Conservation (phyloP, 2,797 vertebrate genomes). For the Cuculus canorus region DNA sequence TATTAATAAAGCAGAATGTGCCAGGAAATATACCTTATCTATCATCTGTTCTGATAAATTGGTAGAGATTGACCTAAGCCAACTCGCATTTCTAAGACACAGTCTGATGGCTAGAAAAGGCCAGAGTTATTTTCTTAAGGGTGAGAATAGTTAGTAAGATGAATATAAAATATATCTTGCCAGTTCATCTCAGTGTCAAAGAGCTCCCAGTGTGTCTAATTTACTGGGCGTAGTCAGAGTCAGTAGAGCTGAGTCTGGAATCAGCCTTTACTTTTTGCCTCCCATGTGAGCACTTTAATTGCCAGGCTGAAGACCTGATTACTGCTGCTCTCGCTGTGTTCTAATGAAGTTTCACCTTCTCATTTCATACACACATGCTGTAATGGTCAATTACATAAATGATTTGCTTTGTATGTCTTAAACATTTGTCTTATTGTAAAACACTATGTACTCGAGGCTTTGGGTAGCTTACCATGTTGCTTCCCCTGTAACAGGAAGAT, state of each 20-base stretch:
- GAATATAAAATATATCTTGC: not conserved
- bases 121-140: not conserved
- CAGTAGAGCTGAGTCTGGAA: not conserved
- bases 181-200: not conserved
- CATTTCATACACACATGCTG: not conserved
- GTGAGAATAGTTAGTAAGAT: not conserved
- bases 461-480: no score
- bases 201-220: not conserved
- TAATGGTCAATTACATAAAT: no score
- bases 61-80: not conserved
- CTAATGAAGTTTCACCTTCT: not conserved
- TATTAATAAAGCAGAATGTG: not conserved
- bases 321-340: not conserved
- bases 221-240: not conserved
- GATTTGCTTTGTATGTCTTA: no score
- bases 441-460: no score
- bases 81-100: not conserved
- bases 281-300: not conserved
- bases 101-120: not conserved
- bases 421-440: no score
- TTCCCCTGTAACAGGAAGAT: no score
- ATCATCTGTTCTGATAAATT: not conserved
- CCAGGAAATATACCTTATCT: not conserved
- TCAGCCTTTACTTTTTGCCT: not conserved
- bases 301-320: not conserved